phyloP scores from a whole-genome alignment of 2,888 invertebrate genomes.

The Eulithis testata region DNA sequence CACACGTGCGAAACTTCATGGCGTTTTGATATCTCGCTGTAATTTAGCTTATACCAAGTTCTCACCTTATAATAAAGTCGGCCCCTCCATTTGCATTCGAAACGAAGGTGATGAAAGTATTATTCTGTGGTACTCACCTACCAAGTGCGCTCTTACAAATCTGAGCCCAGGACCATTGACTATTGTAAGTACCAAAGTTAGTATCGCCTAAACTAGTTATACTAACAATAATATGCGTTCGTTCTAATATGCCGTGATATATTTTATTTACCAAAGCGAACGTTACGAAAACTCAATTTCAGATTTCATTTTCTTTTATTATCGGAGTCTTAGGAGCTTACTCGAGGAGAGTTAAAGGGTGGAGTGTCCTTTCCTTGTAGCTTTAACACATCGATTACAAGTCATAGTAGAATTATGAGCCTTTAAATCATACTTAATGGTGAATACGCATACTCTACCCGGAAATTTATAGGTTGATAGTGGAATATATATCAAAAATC shows the following conservation, averaged over 20 bases:
- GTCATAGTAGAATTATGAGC: conserved; percentile 69
- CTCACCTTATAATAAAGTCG: conserved; percentile 9
- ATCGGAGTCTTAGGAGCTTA: conserved; percentile 35
- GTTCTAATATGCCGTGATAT: not conserved
- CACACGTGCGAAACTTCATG: conserved; percentile 25
- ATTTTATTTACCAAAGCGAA: conserved; percentile 18
- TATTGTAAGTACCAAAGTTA: not conserved
- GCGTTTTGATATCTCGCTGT: conserved; percentile 29
- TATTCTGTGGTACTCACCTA: too few relatives aligned
- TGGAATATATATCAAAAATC: conserved; percentile 68
- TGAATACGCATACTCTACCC: conserved; percentile 76
- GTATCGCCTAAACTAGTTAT: not conserved
- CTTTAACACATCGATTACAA: conserved; percentile 62
- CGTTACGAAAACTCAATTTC: conserved; percentile 31
- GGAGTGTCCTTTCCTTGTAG: conserved; percentile 59
- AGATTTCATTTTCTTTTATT: conserved; percentile 41
- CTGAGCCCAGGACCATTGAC: too few relatives aligned
- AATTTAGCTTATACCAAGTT: conserved; percentile 18
- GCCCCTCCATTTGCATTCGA: not conserved
- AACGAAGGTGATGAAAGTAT: not conserved
- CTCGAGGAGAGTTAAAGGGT: conserved; percentile 41
- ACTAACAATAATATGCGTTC: not conserved
- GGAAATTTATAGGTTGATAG: conserved; percentile 70
- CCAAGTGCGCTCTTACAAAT: too few relatives aligned
- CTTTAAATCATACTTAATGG: conserved; percentile 78